A percentile compares a stretch with the other conserved stretches of the same genome.
Evolutionary conservation across 2,888 invertebrate genomes (phyloP).

Genomic region (Cyaniris semiargus): DNA sequence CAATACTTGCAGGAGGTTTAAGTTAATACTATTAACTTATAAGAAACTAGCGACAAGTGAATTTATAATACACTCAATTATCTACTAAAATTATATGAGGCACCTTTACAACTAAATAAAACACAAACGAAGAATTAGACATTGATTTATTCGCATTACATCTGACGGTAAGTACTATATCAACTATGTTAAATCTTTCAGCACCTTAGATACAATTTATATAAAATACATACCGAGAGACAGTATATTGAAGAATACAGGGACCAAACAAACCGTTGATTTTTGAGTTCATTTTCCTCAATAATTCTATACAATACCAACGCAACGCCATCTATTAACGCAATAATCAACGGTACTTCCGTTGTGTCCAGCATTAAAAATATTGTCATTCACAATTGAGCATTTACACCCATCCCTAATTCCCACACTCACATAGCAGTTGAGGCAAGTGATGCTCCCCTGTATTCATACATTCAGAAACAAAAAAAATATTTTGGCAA

Average conservation of each 20-base stretch:
- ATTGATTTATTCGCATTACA: conserved; percentile 19
- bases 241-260: neutral
- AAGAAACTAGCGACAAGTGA: too few relatives aligned
- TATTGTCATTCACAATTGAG: conserved; percentile 31
- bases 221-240: neutral
- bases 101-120: neutral
- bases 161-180: conserved; percentile 1
- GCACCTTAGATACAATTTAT: conserved; percentile 10
- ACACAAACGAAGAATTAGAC: neutral
- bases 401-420: conserved; percentile 54
- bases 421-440: conserved; percentile 68
- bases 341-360: neutral
- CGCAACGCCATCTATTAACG: neutral
- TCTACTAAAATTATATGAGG: neutral
- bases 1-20: neutral
- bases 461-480: neutral
- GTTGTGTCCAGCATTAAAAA: neutral
- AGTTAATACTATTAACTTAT: neutral
- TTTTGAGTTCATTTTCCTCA: neutral
- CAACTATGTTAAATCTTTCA: neutral
- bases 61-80: too few relatives aligned
- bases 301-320: neutral
- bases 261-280: neutral
- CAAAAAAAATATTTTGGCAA: neutral
- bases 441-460: conserved; percentile 58